These are phyloP conservation scores for Ursus arctos DNA, from an alignment of 2,113 vertebrate genomes.

Conservation along the genomic window DNA sequence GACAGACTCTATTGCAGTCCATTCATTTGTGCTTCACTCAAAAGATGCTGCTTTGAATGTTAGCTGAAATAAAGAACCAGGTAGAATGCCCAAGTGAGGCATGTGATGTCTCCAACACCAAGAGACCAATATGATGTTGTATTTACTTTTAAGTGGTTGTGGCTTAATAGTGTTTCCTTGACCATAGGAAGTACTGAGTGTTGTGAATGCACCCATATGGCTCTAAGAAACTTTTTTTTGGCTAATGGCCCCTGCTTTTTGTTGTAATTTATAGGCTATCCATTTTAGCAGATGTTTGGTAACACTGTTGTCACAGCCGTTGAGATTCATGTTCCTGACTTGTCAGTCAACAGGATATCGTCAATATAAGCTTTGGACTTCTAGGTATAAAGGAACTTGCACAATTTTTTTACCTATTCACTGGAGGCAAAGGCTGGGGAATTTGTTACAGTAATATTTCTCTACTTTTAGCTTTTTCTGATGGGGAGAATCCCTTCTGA, in stretches of 20 bases:
- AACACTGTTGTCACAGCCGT: neutral
- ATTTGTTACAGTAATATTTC: neutral
- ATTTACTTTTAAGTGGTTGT: neutral
- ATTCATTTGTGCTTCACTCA: neutral
- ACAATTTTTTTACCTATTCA: neutral
- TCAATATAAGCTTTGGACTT: neutral
- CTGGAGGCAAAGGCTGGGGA: neutral
- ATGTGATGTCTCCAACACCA: neutral
- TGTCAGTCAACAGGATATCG: neutral
- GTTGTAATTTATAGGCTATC: neutral
- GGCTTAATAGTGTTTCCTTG: neutral
- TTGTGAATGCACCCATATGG: neutral
- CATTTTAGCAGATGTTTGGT: neutral
- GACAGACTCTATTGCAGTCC: neutral
- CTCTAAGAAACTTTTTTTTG: neutral
- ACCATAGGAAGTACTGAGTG: too few relatives aligned
- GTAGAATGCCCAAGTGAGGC: neutral
- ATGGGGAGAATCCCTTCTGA: neutral
- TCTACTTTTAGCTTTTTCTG: neutral
- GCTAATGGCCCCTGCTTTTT: accelerated
- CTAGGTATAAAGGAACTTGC: neutral
- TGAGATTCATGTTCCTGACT: neutral
- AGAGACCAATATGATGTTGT: neutral
- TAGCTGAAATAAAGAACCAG: neutral
- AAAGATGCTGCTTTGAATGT: neutral